Evolutionary conservation across 2,888 invertebrate genomes (phyloP), one percentile per base, ranked within the genome.

Genomic region (Lithophane semibrunnea): DNA sequence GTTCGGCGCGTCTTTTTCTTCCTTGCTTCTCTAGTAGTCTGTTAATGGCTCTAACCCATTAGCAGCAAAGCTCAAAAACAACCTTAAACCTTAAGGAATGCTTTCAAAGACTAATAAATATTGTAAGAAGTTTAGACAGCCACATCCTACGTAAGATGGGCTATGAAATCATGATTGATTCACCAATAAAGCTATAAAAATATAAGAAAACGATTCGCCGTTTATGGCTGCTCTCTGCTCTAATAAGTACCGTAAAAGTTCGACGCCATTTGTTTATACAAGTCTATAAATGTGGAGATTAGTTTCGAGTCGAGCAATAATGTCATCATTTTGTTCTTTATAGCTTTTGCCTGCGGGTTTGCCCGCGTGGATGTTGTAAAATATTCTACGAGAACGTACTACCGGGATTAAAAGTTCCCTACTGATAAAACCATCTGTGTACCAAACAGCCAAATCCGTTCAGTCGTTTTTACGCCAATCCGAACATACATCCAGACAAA

Each of bases 161-260:
- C 42, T 72, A 73, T 79, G 69, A 73, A 73, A 71, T 63, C 66
- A 65, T 77, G 69, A 73, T 84, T 56, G 60, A 68, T 68, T 60
- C 60, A 70, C 44, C 37, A 75, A 80, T 80, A 77, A 68, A 75
- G 21, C 64, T 49, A 84, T 80, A 84, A 73, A 83, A 73, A 65
- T 54, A 44, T 70, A 3, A 29, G n/a, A 21, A 54, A 70, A 65
- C 49, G 29, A 18, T 58, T 42, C 29, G 54, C 67, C 73, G 13
- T 44, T 74, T 76, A 83, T 68, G 74, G 80, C 49, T 44, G 42
- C 44, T 69, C 60, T 67, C 54, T 44, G 42, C 54, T 71, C 60
- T 74, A 65, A 52, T 47, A 64, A 10, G 52, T 21, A 56, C 61
- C 64, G 44, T 76, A 66, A 73, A 76, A 73, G 13, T 67, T 37